Evolutionary conservation across 2,113 vertebrate genomes (phyloP).

Genomic region (Mobula hypostoma): DNA sequence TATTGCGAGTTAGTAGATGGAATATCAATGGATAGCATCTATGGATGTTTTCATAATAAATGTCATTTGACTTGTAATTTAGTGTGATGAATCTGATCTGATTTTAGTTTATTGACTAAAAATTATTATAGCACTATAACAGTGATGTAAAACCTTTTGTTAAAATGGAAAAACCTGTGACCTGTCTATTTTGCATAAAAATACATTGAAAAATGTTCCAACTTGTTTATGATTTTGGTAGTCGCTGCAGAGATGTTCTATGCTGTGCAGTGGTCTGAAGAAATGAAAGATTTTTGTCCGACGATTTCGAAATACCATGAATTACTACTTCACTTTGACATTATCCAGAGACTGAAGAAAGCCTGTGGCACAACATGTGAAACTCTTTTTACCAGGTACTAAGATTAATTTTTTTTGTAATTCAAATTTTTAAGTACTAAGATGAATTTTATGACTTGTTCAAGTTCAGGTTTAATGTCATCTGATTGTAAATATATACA

Average conservation of each 20-base stretch:
- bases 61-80: not conserved
- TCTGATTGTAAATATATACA: no score
- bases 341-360: constrained; percentile 55
- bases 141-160: not conserved
- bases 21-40: not conserved
- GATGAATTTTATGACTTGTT: not conserved
- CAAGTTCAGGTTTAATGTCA: no score
- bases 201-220: not conserved
- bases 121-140: not conserved
- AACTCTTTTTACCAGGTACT: constrained; percentile 72
- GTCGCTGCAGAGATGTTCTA: constrained; percentile 81
- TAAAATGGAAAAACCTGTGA: not conserved
- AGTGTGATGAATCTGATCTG: not conserved
- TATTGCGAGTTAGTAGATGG: not conserved
- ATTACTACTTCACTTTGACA: constrained; percentile 64
- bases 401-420: not conserved
- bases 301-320: constrained; percentile 61
- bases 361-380: constrained; percentile 49
- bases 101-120: not conserved
- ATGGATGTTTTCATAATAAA: not conserved
- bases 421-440: constrained; percentile 50
- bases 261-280: constrained; percentile 85
- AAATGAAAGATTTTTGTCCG: constrained; percentile 61
- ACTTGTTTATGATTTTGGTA: constrained; percentile 40
- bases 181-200: not conserved